Conservation (phyloP, 2,888 invertebrate species). For the Caenorhabditis sp. region DNA sequence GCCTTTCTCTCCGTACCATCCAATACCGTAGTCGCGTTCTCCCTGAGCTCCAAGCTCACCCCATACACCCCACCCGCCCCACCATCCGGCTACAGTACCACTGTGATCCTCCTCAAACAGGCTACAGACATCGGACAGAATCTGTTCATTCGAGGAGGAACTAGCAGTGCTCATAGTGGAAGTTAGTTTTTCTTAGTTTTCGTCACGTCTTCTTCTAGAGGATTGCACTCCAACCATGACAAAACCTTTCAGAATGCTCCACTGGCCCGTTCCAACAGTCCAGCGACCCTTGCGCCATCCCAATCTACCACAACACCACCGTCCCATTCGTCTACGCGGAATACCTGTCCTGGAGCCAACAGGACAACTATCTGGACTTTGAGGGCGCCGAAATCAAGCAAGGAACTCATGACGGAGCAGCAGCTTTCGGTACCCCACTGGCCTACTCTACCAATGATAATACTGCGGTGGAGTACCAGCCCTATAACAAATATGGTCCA, state of each 20-base stretch:
- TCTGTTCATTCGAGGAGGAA: slow-evolving; percentile 84
- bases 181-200: slow-evolving; percentile 56
- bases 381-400: slow-evolving; percentile 78
- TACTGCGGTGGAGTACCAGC: slow-evolving; percentile 80
- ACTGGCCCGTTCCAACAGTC: slow-evolving; percentile 79
- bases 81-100: slow-evolving; percentile 76
- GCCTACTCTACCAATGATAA: slow-evolving; percentile 80
- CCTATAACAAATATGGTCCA: slow-evolving; percentile 83
- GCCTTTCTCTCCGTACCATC: slow-evolving; percentile 67
- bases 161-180: slow-evolving; percentile 54
- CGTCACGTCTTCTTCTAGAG: too few species aligned
- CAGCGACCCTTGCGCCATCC: slow-evolving; percentile 76
- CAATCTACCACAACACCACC: slow-evolving; percentile 76
- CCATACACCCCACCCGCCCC: slow-evolving; percentile 63
- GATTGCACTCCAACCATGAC: not conserved
- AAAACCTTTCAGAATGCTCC: slow-evolving; percentile 83
- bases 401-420: slow-evolving; percentile 78
- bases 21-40: slow-evolving; percentile 75
- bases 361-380: slow-evolving; percentile 78
- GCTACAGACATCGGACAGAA: slow-evolving; percentile 84
- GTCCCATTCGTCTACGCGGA: slow-evolving; percentile 72
- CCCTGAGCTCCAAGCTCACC: slow-evolving; percentile 73
- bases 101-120: slow-evolving; percentile 82
- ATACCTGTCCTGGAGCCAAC: slow-evolving; percentile 77
- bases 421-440: slow-evolving; percentile 77